Conservation (phyloP, 2,888 invertebrate species). For the Pseudolycoriella hygida region DNA sequence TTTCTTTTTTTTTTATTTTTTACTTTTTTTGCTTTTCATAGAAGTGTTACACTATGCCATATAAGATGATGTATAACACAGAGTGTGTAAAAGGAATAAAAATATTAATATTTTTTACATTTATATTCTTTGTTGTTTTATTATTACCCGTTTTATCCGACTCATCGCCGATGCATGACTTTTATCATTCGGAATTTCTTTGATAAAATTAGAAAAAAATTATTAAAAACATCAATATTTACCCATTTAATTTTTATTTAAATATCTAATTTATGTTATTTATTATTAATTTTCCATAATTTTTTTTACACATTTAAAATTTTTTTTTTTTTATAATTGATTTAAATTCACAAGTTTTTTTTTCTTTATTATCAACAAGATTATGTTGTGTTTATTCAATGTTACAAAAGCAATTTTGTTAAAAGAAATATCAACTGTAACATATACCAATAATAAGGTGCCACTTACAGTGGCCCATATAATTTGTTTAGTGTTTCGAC, state of each 20-base stretch:
- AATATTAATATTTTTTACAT: too few relatives aligned
- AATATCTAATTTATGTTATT: neutral
- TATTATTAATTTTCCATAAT: neutral
- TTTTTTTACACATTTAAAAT: neutral
- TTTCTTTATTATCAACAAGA: neutral
- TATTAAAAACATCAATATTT: too few relatives aligned
- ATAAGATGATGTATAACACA: too few relatives aligned
- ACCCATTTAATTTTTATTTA: neutral
- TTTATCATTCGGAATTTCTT: neutral
- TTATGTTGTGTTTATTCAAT: neutral
- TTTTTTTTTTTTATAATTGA: neutral
- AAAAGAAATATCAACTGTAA: slow-evolving; percentile 5
- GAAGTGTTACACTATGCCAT: too few relatives aligned
- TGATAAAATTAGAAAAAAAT: too few relatives aligned
- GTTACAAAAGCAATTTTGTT: neutral
- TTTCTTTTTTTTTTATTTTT: too few relatives aligned
- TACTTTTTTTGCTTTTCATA: too few relatives aligned
- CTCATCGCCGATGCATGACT: slow-evolving; percentile 2
- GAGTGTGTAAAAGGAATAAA: too few relatives aligned
- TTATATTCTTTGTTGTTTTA: too few relatives aligned
- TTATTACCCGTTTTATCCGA: slow-evolving; percentile 10
- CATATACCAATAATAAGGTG: slow-evolving; percentile 5
- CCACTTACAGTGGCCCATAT: slow-evolving; percentile 18
- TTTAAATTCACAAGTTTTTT: too few relatives aligned
- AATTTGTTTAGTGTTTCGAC: neutral